Conservation (phyloP, 2,113 vertebrate genomes). For the Cynopterus brachyotis region DNA sequence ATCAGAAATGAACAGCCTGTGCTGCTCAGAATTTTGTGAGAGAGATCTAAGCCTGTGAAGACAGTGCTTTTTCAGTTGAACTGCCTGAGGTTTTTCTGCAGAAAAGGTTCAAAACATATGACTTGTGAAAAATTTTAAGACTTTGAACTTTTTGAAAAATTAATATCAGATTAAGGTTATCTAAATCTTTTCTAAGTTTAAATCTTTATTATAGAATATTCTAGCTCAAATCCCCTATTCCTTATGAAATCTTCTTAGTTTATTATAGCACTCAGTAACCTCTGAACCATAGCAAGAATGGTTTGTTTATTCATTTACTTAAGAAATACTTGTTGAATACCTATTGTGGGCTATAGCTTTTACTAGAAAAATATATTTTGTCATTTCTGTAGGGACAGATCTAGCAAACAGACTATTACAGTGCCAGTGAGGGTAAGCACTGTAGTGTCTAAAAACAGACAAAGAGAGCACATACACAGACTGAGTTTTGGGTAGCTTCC, state of each 20-base stretch:
- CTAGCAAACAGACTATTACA: background rate
- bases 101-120: background rate
- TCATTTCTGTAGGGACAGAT: background rate
- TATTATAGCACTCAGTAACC: background rate
- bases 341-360: background rate
- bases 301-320: background rate
- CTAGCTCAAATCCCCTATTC: background rate
- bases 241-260: background rate
- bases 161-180: background rate
- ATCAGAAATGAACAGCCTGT: background rate
- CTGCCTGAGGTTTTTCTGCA: background rate
- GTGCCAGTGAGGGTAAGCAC: background rate
- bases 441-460: background rate
- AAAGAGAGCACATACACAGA: background rate
- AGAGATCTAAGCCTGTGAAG: background rate
- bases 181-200: background rate
- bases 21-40: background rate
- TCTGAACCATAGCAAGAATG: background rate
- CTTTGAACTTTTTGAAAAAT: slow-evolving; percentile 5
- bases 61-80: background rate
- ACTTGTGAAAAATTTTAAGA: slow-evolving; percentile 18
- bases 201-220: background rate
- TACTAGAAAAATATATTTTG: background rate
- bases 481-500: background rate
- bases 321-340: background rate